Evolutionary conservation across 2,888 invertebrate species (phyloP).

Genomic region (Phyllotreta striolata): DNA sequence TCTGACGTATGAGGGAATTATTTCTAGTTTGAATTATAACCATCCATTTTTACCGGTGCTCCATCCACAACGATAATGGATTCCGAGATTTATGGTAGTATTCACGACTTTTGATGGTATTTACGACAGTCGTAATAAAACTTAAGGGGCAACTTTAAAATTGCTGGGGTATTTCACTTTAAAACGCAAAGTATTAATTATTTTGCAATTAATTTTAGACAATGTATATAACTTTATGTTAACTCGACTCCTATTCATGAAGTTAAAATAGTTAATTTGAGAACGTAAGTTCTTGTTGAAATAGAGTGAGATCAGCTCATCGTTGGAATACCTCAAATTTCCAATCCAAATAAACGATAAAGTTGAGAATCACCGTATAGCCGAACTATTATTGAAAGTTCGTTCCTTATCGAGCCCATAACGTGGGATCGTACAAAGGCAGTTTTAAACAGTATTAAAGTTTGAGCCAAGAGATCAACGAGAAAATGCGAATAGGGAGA

Average conservation of each 20-base stretch:
- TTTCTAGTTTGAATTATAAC: conserved; percentile 18
- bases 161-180: no score
- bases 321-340: conserved; percentile 7
- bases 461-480: conserved; percentile 50
- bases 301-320: no score
- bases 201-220: no score
- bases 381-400: conserved; percentile 50
- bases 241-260: neutral
- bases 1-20: conserved; percentile 18
- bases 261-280: neutral
- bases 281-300: no score
- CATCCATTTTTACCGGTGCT: conserved; percentile 8
- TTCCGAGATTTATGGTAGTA: conserved; percentile 5
- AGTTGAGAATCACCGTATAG: conserved; percentile 24
- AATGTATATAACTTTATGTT: no score
- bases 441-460: conserved; percentile 52
- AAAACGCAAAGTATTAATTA: no score
- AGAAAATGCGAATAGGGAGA: conserved; percentile 38
- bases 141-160: no score
- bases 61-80: conserved; percentile 3
- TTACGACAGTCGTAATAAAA: no score
- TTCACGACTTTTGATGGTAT: no score
- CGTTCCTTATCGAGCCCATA: conserved; percentile 45
- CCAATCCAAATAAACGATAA: conserved; percentile 10
- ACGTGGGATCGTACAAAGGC: conserved; percentile 47